Conservation (phyloP, 2,888 invertebrate species). For the Scaptomyza tumidula region DNA sequence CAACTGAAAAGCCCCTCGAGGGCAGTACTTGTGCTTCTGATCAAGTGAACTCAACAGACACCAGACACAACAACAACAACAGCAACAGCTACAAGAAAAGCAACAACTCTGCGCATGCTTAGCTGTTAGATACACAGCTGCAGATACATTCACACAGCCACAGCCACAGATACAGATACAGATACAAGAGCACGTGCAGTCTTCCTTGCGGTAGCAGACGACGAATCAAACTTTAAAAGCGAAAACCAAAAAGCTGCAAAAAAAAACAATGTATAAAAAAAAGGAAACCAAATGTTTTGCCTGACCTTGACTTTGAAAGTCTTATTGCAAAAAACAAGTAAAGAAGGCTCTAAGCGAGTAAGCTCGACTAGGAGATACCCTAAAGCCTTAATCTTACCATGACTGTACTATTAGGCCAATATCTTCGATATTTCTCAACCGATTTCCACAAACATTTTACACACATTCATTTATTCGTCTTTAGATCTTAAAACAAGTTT, state of each 20-base stretch:
- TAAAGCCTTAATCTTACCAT: too few relatives aligned
- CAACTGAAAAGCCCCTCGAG: slow-evolving; percentile 3
- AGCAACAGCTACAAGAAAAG: slow-evolving; percentile 30
- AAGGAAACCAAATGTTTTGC: slow-evolving; percentile 68
- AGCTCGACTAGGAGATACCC: too few relatives aligned
- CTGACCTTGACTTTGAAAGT: slow-evolving; percentile 82
- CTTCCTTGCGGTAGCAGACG: slow-evolving; percentile 31
- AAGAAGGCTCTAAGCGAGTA: too few relatives aligned
- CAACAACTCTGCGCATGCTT: slow-evolving; percentile 65
- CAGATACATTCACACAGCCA: slow-evolving; percentile 18
- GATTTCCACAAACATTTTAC: too few relatives aligned
- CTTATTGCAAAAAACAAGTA: slow-evolving; percentile 59
- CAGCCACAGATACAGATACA: slow-evolving; percentile 11
- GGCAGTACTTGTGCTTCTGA: slow-evolving; percentile 66
- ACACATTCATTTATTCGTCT: too few relatives aligned
- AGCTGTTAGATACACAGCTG: slow-evolving; percentile 62
- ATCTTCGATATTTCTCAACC: too few relatives aligned
- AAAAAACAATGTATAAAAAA: slow-evolving; percentile 27
- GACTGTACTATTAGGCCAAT: too few relatives aligned
- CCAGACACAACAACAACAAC: slow-evolving; percentile 44
- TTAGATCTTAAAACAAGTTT: too few relatives aligned
- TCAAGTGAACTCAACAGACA: slow-evolving; percentile 70
- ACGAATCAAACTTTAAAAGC: slow-evolving; percentile 36
- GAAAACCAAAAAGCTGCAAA: slow-evolving; percentile 34
- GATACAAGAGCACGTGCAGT: slow-evolving; percentile 63